These are phyloP conservation scores for Thymelicus sylvestris DNA, from an alignment of 2,888 invertebrate genomes.

Conservation along the genomic window DNA sequence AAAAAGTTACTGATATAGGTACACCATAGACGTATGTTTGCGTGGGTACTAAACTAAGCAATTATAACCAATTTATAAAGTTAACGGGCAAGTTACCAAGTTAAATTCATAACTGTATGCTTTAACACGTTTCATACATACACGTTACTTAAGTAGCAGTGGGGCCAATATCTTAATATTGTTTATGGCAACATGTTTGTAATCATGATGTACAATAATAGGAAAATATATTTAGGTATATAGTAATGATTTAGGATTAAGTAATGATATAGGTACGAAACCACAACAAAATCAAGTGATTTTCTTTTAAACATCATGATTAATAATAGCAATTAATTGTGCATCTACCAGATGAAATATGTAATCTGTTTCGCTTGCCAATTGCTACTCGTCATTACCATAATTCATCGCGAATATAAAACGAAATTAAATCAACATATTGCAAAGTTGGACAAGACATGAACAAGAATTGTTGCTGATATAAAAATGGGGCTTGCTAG, in stretches of 20 bases:
- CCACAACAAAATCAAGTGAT: background rate
- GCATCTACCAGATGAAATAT: background rate
- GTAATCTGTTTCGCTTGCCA: slow-evolving; percentile 1
- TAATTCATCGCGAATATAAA: slow-evolving; percentile 12
- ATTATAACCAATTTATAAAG: too few species aligned
- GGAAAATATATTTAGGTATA: too few species aligned
- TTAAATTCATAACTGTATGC: background rate
- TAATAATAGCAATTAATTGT: background rate
- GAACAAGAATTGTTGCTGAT: slow-evolving; percentile 17
- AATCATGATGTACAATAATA: slow-evolving; percentile 6
- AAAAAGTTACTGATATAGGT: too few species aligned
- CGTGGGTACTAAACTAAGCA: too few species aligned
- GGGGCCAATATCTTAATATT: background rate
- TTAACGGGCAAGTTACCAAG: background rate
- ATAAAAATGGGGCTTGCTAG: slow-evolving; percentile 18
- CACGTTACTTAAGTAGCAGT: background rate
- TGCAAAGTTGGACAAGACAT: background rate
- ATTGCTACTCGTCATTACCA: slow-evolving; percentile 7
- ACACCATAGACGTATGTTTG: too few species aligned
- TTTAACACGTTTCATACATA: background rate
- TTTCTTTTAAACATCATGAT: background rate
- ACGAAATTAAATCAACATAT: slow-evolving; percentile 3
- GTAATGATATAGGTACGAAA: too few species aligned
- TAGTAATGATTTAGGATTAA: too few species aligned
- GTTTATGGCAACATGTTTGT: slow-evolving; percentile 8